phyloP scores from a whole-genome alignment of 2,888 invertebrate species.

The Taphrorychus bicolor region DNA sequence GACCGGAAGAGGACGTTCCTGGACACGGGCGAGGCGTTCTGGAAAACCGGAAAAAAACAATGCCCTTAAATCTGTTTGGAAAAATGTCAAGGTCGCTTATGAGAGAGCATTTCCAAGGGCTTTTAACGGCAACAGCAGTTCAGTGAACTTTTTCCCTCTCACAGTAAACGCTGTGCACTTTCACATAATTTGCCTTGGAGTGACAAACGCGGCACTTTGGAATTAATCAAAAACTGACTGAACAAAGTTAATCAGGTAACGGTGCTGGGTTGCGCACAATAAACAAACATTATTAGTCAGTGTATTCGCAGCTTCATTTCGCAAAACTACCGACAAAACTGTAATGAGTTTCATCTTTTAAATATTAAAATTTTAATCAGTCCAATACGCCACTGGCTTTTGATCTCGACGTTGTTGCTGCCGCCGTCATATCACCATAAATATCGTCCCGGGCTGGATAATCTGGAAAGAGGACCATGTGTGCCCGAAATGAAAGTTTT shows the following conservation, averaged over 20 bases:
- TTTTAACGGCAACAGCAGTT: neutral
- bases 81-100: neutral
- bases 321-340: conserved; percentile 37
- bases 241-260: conserved; percentile 1
- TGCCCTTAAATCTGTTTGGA: neutral
- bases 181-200: neutral
- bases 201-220: neutral
- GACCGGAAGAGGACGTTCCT: too few relatives aligned
- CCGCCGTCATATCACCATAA: conserved; percentile 19
- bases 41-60: neutral
- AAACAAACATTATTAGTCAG: conserved; percentile 34
- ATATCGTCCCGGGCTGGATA: conserved; percentile 10
- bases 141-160: neutral
- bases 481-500: neutral
- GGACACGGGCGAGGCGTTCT: too few relatives aligned
- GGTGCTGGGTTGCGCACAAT: neutral
- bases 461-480: conserved; percentile 11
- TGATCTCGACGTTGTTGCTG: conserved; percentile 18
- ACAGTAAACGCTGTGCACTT: neutral
- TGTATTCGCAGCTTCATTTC: conserved; percentile 29
- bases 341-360: conserved; percentile 40
- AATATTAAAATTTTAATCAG: conserved; percentile 40
- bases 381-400: conserved; percentile 38
- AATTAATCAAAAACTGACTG: neutral
- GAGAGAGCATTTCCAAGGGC: neutral